Conservation (phyloP, 2,113 vertebrate genomes). For the Gymnogyps californianus region DNA sequence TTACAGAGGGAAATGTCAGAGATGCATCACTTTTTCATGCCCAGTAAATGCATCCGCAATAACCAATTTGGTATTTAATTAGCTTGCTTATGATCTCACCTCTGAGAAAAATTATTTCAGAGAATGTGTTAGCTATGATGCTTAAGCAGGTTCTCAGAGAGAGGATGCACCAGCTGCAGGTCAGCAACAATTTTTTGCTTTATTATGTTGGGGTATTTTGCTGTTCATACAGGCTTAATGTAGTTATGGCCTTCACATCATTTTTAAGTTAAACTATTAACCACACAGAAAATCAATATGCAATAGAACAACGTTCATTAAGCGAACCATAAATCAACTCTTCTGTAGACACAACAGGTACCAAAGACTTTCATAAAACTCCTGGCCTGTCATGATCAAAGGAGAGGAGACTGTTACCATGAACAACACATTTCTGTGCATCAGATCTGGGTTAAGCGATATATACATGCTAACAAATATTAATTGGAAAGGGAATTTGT, state of each 20-base stretch:
- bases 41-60: background rate
- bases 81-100: conserved; percentile 21
- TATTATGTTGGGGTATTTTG: background rate
- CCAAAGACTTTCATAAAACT: background rate
- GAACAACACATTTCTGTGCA: background rate
- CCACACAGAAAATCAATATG: conserved; percentile 36
- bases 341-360: background rate
- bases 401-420: background rate
- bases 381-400: background rate
- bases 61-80: conserved; percentile 43
- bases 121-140: background rate
- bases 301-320: conserved; percentile 9
- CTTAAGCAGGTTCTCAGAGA: background rate
- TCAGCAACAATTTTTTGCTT: background rate
- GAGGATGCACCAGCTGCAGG: background rate
- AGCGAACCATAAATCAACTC: background rate
- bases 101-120: conserved; percentile 9
- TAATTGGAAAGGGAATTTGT: background rate
- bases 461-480: background rate
- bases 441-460: background rate
- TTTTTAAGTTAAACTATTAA: conserved; percentile 42
- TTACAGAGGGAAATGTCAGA: conserved; percentile 27
- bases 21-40: background rate
- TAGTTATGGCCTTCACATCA: background rate
- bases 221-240: background rate